phyloP scores from a whole-genome alignment of 2,888 invertebrate genomes.

The Mesoligia furuncula region DNA sequence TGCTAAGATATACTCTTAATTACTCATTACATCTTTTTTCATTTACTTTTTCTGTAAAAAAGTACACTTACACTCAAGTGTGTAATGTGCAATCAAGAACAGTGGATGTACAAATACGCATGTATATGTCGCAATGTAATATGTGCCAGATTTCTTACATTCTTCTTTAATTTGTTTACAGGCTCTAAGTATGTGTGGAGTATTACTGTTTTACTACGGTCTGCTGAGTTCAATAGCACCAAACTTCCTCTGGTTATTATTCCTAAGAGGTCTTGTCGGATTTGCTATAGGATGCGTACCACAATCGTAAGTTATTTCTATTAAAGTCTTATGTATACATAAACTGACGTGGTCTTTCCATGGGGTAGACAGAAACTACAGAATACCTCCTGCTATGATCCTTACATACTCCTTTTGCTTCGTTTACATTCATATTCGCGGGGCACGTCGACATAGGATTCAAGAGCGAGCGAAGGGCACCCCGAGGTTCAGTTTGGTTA shows the following conservation, averaged over 20 bases:
- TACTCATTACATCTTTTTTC: background rate
- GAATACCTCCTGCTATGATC: too few species aligned
- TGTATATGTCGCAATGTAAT: constrained; percentile 6
- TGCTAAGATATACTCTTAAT: background rate
- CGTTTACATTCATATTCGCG: too few species aligned
- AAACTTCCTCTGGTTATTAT: constrained; percentile 96
- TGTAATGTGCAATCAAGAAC: background rate
- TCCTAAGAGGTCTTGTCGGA: constrained; percentile 97
- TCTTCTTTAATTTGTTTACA: constrained; percentile 75
- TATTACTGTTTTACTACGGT: constrained; percentile 97
- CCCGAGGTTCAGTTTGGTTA: too few species aligned
- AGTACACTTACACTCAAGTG: background rate
- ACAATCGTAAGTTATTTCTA: constrained; percentile 95
- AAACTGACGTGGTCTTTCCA: too few species aligned
- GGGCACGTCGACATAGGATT: too few species aligned
- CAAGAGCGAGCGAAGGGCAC: too few species aligned
- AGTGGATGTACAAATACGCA: background rate
- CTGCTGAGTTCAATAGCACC: constrained; percentile 97
- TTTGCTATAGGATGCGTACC: constrained; percentile 99
- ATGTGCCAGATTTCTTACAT: constrained; percentile 2
- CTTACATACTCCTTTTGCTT: too few species aligned
- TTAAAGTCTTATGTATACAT: background rate
- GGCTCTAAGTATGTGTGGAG: constrained; percentile 97
- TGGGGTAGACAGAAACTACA: too few species aligned
- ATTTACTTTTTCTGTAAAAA: background rate